Evolutionary conservation across 2,113 vertebrate genomes (phyloP), one percentile per base, ranked within the genome.

Genomic region (Clinocottus analis): DNA sequence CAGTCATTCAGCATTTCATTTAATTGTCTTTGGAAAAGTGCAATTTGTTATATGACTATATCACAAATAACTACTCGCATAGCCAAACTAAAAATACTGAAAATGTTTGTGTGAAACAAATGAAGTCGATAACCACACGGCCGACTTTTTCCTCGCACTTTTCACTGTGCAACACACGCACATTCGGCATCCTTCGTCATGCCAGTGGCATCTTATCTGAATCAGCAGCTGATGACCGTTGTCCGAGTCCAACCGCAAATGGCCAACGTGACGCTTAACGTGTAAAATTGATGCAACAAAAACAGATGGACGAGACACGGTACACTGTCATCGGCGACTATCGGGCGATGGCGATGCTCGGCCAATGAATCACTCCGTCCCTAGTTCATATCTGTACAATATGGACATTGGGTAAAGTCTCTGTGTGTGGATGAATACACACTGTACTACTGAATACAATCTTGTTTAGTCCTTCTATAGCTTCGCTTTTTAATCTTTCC

Each of bases 351-450:
- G 14, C 5, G 16, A 19, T 47, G 45, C 7, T 47, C 45, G 13
- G 45, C 7, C 45, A 6, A 47, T 19, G 3, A 21, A 49, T 21
- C 8, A 7, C 19, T n/a, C 19, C 47, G 12, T 23, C 21, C 3
- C 51, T 53, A 53, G n/a, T 37, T 61, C 37, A 25, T 16, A 60
- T 45, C 9, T 37, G 29, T 66, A 10, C 35, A 12, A 73, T 51
- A 58, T 66, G 23, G 59, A 63, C 53, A 75, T 66, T 69, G 31
- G 27, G 23, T 47, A 5, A 63, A 27, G n/a, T 12, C 51, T 16
- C 31, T 25, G 23, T 61, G 21, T 12, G 13, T 33, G 35, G 17
- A 53, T 10, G 8, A n/a, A 56, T 72, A 11, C 10, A 25, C 19
- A 31, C 35, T 14, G 37, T 45, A 58, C 39, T 29, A 19, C 11